Base-by-base conservation (phyloP, 2,113 vertebrate genomes). In the Phycodurus eques region DNA sequence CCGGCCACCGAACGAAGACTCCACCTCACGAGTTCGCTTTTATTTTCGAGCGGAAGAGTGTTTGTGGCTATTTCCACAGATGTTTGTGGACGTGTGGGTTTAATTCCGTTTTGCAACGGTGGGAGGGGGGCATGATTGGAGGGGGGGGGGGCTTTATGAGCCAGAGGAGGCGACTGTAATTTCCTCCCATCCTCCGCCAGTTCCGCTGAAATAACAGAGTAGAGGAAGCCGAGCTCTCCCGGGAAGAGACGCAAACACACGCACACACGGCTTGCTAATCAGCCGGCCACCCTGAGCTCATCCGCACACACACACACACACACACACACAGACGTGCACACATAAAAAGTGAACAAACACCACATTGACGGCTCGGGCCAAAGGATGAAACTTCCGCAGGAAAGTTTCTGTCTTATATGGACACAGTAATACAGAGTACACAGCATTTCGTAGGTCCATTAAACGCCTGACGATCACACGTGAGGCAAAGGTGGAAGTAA, bases 121-220 rank as follows among this genome's bases (percentile, higher is more conserved):
- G 90, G 86, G 64, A 12, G 51, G 51, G 27, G 59, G 1, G 27
- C 59, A 33, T 60, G 31, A 60, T 33, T 60, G 57, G 22, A 12
- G 51, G 7, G 51, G 56, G 57, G 81, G 88, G 91, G 90, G 90
- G 91, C 91, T 93, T 93, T 93, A 93, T 83, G 83, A 93, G 91
- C 91, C 86, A 83, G 90, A 93, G 92, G 90, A 92, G 92, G 88
- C 88, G 92, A 93, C 89, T 91, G 92, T 90, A 93, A 93, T 93
- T 92, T 93, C 93, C 93, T 94, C 89, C 89, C 88, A 79, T 91
- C 92, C 92, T 92, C 89, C 88, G 82, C 91, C 84, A 90, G 92
- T 94, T 94, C 92, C 91, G 91, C 91, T 93, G 89, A 92, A 93
- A 94, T 92, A 94, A 93, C 92, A 93, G 87, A 85, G 90, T 73